Base-by-base conservation (phyloP, 1,140 invertebrate genomes). In the Harlomillsia oculata region DNA sequence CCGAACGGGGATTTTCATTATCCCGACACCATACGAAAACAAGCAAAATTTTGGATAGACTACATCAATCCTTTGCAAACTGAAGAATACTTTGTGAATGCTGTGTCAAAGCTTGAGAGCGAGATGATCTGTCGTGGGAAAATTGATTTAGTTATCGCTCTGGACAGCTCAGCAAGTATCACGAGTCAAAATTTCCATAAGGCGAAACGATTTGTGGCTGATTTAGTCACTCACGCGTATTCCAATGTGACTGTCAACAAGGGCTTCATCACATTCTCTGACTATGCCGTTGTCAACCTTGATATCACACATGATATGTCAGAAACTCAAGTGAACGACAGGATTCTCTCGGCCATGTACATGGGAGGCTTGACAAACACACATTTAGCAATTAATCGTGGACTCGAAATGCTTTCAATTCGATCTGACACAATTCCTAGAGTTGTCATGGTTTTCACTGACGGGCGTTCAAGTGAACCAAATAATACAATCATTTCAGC, bases 101-200 rank as follows among this genome's bases (percentile, higher is more conserved):
- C 25, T 5, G 14, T 44, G 5, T 14, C 8, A 14, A 20, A 23
- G 3, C 13, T 29, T 8, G 39, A 44, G 21, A 34, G 49, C 3
- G 30, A 48, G 1, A 32, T 13, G 4, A 30, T 13, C 25, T 53
- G 52, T 44, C 13, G 20, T 14, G 49, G 32, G 5, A 51, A 37
- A 40, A 53, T 59, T 34, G 28, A 59, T 21, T n/a, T 53, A 1
- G 43, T 39, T 8, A 26, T 56, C n/a, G 53, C 53, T 1, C 14
- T 56, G 32, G 59, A 56, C 37, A 48, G 44, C 8, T 52, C 48
- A 5, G 39, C 39, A 2, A 56, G 52, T 26, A 49, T 60, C 1
- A 25, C 29, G 4, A 5, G 2, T 9, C 3, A n/a, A 0, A 26
- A 56, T 25, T 61, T 29, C 28, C 5, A 25, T 14, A 50, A 2